Evolutionary conservation across 2,797 vertebrate genomes (phyloP), one percentile per base, ranked within the genome.

Genomic region (Hemibagrus guttatus): DNA sequence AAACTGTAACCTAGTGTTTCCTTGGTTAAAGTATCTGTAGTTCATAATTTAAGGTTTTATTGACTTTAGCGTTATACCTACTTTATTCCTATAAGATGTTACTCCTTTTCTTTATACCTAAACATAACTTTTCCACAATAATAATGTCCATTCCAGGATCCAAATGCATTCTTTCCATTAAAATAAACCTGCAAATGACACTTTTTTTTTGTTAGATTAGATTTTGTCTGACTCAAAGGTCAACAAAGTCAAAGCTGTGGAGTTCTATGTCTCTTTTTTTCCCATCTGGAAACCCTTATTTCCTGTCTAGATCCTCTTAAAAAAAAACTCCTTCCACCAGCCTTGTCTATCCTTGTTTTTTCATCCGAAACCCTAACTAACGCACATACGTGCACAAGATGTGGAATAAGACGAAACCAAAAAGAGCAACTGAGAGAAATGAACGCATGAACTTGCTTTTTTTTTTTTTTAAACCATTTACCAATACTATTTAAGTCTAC

Each of bases 271-370:
- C 69, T 71, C 69, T 56, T 86, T 85, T 88, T 14, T 80, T 87
- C 68, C 61, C 87, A 90, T 88, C 54, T 90, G 84, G 71, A 91
- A 86, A 83, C 75, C 54, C 54, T 89, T 64, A 85, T 74, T 89
- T 87, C 64, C 52, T 59, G 35, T 79, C 49, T 56, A 54, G 74
- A 76, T 54, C n/a, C 66, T 72, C 49, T 52, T 71, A 16, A 31
- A 19, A 42, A 71, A 46, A 83, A 85, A 63, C 56, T 84, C 87
- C 76, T 82, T 91, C 68, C 28, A 87, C 83, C 56, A 61, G 17
- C 56, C 42, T 52, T 61, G n/a, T n/a, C 3, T 16, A n/a, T 1
- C 14, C 75, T 61, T 31, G 71, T 21, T 26, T 49, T 74, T 74
- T 49, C 68, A 64, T 59, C 82, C 66, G 80, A 46, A 69, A 16